phyloP scores from a whole-genome alignment of 2,113 vertebrate species.

The Rattus rattus region DNA sequence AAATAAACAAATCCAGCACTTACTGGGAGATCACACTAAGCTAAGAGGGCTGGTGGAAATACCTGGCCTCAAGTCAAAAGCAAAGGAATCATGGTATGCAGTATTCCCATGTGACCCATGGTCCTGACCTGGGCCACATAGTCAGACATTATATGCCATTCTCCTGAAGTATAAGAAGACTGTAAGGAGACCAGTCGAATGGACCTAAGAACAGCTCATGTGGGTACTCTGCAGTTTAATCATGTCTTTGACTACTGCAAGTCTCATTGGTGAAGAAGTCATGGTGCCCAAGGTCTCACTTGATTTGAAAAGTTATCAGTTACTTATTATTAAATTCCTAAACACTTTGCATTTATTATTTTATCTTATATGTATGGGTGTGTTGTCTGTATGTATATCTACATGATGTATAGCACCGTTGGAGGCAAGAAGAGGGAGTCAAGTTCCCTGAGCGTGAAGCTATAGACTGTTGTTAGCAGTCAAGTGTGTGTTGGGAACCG shows the following conservation, averaged over 20 bases:
- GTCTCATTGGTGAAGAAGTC: no score
- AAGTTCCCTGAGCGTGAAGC: neutral
- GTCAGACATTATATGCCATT: no score
- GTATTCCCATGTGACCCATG: neutral
- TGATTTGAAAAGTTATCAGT: no score
- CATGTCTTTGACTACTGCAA: no score
- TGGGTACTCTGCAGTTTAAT: no score
- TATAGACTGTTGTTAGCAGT: neutral
- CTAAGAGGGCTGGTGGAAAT: neutral
- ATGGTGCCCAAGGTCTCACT: no score
- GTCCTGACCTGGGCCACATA: no score
- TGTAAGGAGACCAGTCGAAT: no score
- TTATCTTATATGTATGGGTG: no score
- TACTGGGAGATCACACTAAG: neutral
- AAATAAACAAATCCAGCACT: neutral
- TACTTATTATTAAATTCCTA: neutral
- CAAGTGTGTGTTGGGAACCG: neutral
- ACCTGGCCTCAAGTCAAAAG: neutral
- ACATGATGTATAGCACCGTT: neutral
- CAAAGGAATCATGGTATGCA: neutral
- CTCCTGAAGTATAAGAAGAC: no score
- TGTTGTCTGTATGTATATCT: neutral
- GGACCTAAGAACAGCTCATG: no score
- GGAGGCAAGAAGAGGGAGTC: neutral
- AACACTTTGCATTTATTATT: neutral